Conservation (phyloP, 2,113 vertebrate genomes). For the Petromus typicus region DNA sequence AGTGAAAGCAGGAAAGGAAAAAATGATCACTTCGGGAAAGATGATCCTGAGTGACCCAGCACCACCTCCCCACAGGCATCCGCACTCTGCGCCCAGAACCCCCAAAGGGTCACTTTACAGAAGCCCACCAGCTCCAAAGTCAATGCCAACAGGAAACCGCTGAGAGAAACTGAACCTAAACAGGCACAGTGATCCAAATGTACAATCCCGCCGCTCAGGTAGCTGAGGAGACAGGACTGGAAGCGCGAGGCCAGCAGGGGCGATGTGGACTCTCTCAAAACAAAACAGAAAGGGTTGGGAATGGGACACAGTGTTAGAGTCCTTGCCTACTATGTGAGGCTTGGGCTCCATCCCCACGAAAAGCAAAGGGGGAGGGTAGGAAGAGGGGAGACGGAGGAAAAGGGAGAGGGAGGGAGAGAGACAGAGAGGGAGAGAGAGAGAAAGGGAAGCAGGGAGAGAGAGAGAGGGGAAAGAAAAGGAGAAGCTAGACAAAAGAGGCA, state of each 20-base stretch:
- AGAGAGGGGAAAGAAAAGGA: neutral
- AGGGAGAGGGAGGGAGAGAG: neutral
- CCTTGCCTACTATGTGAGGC: neutral
- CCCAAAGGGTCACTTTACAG: neutral
- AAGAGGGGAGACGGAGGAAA: neutral
- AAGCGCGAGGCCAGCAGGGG: neutral
- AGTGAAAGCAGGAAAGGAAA: neutral
- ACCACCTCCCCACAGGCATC: neutral
- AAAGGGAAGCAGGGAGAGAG: no score
- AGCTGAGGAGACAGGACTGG: no score
- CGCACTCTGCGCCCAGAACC: neutral
- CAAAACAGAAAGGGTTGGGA: neutral
- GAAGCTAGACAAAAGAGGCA: neutral
- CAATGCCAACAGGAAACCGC: neutral
- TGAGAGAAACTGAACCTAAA: slow-evolving; percentile 34
- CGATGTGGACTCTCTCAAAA: neutral
- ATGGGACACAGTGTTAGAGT: neutral
- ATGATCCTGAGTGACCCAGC: neutral
- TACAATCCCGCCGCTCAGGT: neutral
- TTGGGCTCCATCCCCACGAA: neutral
- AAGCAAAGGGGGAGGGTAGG: neutral
- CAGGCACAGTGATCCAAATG: neutral
- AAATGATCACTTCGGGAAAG: neutral
- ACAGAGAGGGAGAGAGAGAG: no score
- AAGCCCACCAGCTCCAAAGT: neutral